Percentiles rank a stretch among this genome's conserved stretches.
Evolutionary conservation across 2,113 vertebrate species (phyloP).

Genomic region (Stigmatopora nigra): DNA sequence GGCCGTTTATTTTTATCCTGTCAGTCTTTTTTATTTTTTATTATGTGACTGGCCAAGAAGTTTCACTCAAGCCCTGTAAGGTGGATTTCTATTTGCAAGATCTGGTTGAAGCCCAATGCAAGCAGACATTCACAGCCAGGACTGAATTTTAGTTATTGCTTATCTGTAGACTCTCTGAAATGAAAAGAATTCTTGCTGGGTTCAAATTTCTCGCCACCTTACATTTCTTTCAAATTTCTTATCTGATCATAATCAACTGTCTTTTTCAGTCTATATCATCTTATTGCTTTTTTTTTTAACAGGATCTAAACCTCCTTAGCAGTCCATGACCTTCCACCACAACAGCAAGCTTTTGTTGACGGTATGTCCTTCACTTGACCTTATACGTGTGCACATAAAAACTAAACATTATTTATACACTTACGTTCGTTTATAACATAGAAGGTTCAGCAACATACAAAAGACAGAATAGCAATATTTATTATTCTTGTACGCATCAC

Average conservation of each 20-base stretch:
- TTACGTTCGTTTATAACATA: background rate
- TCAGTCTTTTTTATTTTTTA: background rate
- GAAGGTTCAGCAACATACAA: background rate
- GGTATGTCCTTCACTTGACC: background rate
- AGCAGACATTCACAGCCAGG: background rate
- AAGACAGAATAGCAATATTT: background rate
- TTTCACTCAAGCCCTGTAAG: background rate
- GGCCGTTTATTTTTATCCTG: constrained; percentile 8
- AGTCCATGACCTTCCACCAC: background rate
- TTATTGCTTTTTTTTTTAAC: background rate
- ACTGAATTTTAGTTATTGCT: background rate
- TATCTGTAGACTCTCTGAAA: background rate
- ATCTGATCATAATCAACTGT: background rate
- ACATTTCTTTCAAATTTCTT: background rate
- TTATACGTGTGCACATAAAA: background rate
- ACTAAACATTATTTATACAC: background rate
- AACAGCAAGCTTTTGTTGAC: background rate
- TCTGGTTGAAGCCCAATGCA: background rate
- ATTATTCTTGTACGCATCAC: background rate
- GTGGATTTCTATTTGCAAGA: background rate
- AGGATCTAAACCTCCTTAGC: background rate
- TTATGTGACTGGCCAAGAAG: background rate
- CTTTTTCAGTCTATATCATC: constrained; percentile 3
- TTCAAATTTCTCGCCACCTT: background rate
- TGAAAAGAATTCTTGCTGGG: background rate